Base-by-base conservation (phyloP, 2,888 invertebrate species). In the Habrosyne pyritoides region DNA sequence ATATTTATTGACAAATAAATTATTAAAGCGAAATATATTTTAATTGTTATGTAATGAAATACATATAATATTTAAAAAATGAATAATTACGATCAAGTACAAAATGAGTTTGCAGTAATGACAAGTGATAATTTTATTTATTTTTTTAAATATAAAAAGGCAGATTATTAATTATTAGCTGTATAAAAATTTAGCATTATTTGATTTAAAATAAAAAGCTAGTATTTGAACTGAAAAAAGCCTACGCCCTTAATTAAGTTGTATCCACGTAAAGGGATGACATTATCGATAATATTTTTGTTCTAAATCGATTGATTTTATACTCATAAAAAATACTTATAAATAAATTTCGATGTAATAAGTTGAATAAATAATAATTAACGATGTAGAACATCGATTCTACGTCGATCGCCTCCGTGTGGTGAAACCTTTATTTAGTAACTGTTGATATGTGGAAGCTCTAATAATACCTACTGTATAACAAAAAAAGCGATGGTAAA, bases 401-500 rank as follows among this genome's bases (percentile, higher is more conserved):
- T 8, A 42, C n/a, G 42, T 42, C 42, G 42, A 42, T 42, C 18
- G 42, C 42, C 8, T 42, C 42, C 8, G 42, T 42, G 18, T 42
- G 42, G 14, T 42, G 2, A 18, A 4, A 42, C 42, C 18, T 14
- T 36, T 14, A 36, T 36, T 36, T 14, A 36, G 14, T n/a, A n/a
- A 33, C 12, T 33, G 12, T 12, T 12, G 14, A 0, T 33, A 12
- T 33, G n/a, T n/a, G 42, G 14, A 18, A 18, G 8, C 18, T 18
- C 42, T 42, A 42, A 42, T 18, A 2, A 42, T 18, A 42, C 42
- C 42, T 18, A 42, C 42, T 42, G 42, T 46, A 49, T 52, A 55
- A 55, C 53, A 59, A 57, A 36, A 12, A 50, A 21, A 22, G 55
- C 56, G 53, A 24, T 54, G 51, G 53, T 59, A 52, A 53, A 55